Conservation (phyloP, 2,797 vertebrate genomes). For the Chrosomus eos region DNA sequence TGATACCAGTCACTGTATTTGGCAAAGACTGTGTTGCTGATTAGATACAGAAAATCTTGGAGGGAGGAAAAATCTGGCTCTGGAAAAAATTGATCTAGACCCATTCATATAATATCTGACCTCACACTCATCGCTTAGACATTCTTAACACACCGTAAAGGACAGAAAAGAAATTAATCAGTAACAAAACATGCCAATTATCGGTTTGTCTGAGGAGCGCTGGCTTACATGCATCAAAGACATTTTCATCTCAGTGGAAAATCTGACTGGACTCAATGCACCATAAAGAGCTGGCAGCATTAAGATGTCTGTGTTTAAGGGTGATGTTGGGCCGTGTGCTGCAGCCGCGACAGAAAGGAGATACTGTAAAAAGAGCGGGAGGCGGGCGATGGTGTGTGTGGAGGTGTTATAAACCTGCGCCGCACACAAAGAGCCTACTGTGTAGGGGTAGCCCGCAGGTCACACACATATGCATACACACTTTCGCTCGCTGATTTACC, state of each 20-base stretch:
- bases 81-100: no score
- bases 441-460: constrained; percentile 71
- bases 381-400: constrained; percentile 57
- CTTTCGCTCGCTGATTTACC: constrained; percentile 45
- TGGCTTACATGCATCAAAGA: constrained; percentile 51
- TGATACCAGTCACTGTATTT: constrained; percentile 11
- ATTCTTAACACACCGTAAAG: constrained; percentile 39
- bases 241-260: constrained; percentile 73
- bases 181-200: constrained; percentile 34
- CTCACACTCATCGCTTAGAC: constrained; percentile 24
- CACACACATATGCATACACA: constrained; percentile 52
- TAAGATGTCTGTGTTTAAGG: constrained; percentile 66
- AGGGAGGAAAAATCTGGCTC: not conserved
- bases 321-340: constrained; percentile 66
- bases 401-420: constrained; percentile 73
- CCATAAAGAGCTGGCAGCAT: constrained; percentile 65
- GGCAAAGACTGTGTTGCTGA: not conserved
- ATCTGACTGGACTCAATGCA: constrained; percentile 70
- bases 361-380: constrained; percentile 57
- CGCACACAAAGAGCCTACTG: constrained; percentile 77
- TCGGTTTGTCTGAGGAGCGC: not conserved
- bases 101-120: constrained; percentile 8
- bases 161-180: constrained; percentile 34
- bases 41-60: not conserved
- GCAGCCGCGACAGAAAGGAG: constrained; percentile 60